Evolutionary conservation across 2,797 vertebrate species (phyloP), one percentile per base, ranked within the genome.

Genomic region (Eulemur mongoz): DNA sequence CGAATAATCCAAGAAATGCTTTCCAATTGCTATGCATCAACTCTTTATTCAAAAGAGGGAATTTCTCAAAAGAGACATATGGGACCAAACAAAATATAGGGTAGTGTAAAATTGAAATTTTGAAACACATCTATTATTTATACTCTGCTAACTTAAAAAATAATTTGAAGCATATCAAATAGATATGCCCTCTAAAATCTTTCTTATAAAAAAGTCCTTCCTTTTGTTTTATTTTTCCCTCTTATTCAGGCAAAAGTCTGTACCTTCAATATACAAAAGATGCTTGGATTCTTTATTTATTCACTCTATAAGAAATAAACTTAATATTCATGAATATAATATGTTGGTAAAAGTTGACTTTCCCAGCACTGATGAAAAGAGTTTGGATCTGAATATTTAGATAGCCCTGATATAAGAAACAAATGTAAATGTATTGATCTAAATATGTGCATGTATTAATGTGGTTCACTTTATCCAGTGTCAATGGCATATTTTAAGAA

Each of bases 1-100:
- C 78, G 89, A 89, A 45, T 93, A 93, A 91, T 94, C 52, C 70
- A 94, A 80, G 69, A 40, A 85, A 72, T n/a, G 40, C 38, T 89
- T 92, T 91, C 82, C 65, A 84, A 69, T 81, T 93, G 78, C 38
- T 67, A 63, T 52, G 52, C 86, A 72, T 83, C 65, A 81, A 27
- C 50, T 89, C 57, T 93, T 94, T 72, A 76, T 89, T 94, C 91
- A 95, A 69, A 84, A 72, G 86, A 92, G 30, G n/a, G 50, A 69
- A 69, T 76, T 83, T 96, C 59, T 93, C 59, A 78, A 83, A 89
- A 82, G 35, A 95, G 78, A 65, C 91, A 87, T 87, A 93, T 75
- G 89, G 93, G 76, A 92, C 54, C 72, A 94, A 91, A 59, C 23
- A 78, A 67, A 96, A 65, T 54, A 1, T 52, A 96, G 27, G 78